These are phyloP conservation scores for Semaprochilodus insignis DNA, from an alignment of 2,797 vertebrate genomes.

Conservation along the genomic window DNA sequence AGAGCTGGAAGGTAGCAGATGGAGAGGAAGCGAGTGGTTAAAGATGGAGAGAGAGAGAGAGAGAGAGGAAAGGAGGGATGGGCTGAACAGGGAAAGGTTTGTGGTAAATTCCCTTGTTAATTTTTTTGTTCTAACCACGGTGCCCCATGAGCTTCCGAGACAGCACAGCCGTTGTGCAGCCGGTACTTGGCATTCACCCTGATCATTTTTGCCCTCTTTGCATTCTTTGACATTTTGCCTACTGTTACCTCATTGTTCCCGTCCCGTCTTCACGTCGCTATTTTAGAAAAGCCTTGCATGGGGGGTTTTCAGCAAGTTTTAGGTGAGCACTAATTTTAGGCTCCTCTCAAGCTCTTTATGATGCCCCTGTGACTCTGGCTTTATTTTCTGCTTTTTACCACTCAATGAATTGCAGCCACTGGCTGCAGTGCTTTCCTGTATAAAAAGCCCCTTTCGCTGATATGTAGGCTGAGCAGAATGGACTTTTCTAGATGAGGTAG, in stretches of 20 bases:
- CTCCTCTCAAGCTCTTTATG: constrained; percentile 18
- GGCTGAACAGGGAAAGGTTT: constrained; percentile 31
- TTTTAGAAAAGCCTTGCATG: constrained; percentile 40
- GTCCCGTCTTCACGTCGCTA: constrained; percentile 34
- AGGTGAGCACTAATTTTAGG: constrained; percentile 37
- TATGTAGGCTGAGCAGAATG: neutral
- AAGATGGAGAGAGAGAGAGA: constrained; percentile 20
- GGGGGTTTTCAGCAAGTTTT: constrained; percentile 27
- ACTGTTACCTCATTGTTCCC: constrained; percentile 24
- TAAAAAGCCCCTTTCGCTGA: neutral
- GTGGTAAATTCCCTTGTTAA: constrained; percentile 46
- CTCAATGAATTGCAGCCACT: constrained; percentile 5
- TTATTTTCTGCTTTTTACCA: constrained; percentile 29
- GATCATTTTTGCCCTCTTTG: neutral
- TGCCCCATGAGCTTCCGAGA: neutral
- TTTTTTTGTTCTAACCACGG: neutral
- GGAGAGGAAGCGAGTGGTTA: constrained; percentile 46
- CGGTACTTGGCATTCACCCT: neutral
- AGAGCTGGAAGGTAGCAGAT: constrained; percentile 44
- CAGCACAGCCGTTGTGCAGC: neutral
- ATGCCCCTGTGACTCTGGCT: constrained; percentile 19
- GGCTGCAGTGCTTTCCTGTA: constrained; percentile 1
- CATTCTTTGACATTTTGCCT: neutral
- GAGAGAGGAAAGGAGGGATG: constrained; percentile 9
- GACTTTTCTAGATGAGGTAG: constrained; percentile 7